Evolutionary conservation across 1,140 invertebrate species (phyloP).

Genomic region (Sminthurides bifidus): DNA sequence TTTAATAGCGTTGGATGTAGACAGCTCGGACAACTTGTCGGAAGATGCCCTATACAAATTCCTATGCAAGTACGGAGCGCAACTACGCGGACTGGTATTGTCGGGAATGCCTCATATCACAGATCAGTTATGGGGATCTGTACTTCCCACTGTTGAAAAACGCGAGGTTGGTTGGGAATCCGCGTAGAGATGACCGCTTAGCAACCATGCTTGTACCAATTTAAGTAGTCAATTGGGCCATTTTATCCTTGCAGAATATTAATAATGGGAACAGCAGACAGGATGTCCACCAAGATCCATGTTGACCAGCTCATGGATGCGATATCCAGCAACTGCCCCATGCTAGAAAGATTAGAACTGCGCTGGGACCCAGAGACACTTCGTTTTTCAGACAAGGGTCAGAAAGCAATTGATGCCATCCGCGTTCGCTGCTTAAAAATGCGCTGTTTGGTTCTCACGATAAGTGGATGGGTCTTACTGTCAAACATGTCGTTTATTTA

Average conservation of each 20-base stretch:
- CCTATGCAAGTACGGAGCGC: conserved; percentile 71
- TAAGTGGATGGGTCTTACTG: conserved; percentile 36
- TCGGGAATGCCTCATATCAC: conserved; percentile 96
- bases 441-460: conserved; percentile 68
- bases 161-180: conserved; percentile 77
- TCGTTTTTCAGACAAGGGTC: conserved; percentile 96
- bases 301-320: conserved; percentile 97
- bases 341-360: conserved; percentile 81
- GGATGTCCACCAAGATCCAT: conserved; percentile 87
- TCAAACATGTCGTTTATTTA: not conserved
- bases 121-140: conserved; percentile 89
- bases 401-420: conserved; percentile 85
- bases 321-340: conserved; percentile 83
- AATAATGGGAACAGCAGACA: conserved; percentile 92
- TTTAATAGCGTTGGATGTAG: conserved; percentile 80
- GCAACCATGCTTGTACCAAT: too few species aligned
- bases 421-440: conserved; percentile 78
- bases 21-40: conserved; percentile 85
- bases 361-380: conserved; percentile 97
- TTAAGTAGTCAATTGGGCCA: too few species aligned
- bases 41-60: conserved; percentile 78
- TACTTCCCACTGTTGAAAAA: conserved; percentile 79
- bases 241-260: conserved; percentile 76
- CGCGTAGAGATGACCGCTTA: too few species aligned
- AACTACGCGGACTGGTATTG: conserved; percentile 72